These are phyloP conservation scores for Rhynchonycteris naso DNA, from an alignment of 2,797 vertebrate species.

Conservation along the genomic window DNA sequence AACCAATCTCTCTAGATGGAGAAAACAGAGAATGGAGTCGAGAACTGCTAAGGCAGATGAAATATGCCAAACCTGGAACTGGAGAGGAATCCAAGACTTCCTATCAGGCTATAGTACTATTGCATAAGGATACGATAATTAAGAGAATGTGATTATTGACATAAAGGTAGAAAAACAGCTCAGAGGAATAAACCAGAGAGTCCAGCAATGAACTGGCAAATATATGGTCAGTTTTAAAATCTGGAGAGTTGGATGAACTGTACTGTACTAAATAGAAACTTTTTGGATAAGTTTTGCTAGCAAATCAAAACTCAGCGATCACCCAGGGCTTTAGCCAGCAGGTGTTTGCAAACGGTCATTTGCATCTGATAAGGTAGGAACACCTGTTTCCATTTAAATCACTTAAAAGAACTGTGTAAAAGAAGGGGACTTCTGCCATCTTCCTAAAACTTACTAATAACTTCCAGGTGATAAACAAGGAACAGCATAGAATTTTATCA, in stretches of 20 bases:
- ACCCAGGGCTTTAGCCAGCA: not conserved
- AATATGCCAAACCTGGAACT: not conserved
- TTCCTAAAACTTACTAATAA: constrained; percentile 54
- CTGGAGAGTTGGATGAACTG: not conserved
- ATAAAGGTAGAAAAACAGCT: not conserved
- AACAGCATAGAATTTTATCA: not conserved
- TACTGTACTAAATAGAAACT: not conserved
- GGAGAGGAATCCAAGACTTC: constrained; percentile 16
- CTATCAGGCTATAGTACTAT: not conserved
- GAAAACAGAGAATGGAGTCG: not conserved
- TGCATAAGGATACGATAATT: constrained; percentile 2
- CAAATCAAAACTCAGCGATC: constrained; percentile 10
- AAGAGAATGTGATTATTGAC: not conserved
- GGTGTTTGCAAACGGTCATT: constrained; percentile 71
- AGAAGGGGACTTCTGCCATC: constrained; percentile 40
- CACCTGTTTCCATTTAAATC: constrained; percentile 63
- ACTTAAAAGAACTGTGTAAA: not conserved
- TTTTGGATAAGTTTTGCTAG: constrained; percentile 27
- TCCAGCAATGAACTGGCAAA: not conserved
- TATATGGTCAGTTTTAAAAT: constrained; percentile 27
- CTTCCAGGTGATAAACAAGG: constrained; percentile 55
- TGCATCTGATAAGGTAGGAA: constrained; percentile 1
- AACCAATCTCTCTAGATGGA: not conserved
- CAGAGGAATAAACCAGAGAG: constrained; percentile 13
- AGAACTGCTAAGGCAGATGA: constrained; percentile 1